phyloP scores from a whole-genome alignment of 2,797 vertebrate species.

The Ctenosaura bakeri region DNA sequence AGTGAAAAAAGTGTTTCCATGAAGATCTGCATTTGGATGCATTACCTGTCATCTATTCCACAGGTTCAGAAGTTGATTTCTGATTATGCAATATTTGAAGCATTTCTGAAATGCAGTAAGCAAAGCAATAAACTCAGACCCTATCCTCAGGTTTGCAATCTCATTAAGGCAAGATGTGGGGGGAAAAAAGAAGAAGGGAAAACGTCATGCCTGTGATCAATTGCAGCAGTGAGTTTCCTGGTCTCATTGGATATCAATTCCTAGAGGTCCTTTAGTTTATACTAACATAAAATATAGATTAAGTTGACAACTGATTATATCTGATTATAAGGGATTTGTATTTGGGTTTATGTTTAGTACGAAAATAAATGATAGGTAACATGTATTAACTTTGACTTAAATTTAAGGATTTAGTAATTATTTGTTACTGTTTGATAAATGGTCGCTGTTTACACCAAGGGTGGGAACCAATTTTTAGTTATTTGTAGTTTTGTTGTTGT shows the following conservation, averaged over 20 bases:
- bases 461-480: no score
- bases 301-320: no score
- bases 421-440: no score
- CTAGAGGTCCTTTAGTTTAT: not conserved
- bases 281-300: no score
- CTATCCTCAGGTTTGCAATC: not conserved
- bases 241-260: not conserved
- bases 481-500: no score
- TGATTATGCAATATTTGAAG: not conserved
- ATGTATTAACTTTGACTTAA: no score
- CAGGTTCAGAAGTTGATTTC: not conserved
- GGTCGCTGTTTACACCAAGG: no score
- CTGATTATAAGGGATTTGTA: no score
- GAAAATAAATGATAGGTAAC: no score
- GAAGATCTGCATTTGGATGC: not conserved
- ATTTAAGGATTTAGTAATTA: no score
- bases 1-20: no score
- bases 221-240: not conserved
- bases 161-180: not conserved
- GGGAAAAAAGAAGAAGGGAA: not conserved
- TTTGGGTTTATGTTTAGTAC: no score
- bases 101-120: not conserved
- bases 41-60: not conserved
- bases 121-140: not conserved
- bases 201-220: not conserved